A percentile compares a stretch with the other conserved stretches of the same genome.
These are phyloP conservation scores for Gallinago undulata DNA, from an alignment of 2,113 vertebrate genomes.

Conservation along the genomic window DNA sequence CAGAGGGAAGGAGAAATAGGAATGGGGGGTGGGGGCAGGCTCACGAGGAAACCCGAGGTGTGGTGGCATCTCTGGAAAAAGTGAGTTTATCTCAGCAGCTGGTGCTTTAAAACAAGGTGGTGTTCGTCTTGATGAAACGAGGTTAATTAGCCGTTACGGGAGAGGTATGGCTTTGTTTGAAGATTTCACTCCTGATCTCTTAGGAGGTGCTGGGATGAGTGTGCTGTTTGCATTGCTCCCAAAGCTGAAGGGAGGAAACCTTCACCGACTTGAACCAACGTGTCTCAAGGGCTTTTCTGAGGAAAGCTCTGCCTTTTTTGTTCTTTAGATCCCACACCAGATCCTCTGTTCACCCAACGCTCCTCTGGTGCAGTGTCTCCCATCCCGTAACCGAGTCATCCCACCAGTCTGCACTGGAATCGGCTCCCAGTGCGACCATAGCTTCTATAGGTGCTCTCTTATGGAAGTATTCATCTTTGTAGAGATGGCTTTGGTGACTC, in stretches of 20 bases:
- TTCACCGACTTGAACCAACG: neutral
- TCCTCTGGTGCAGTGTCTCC: accelerated
- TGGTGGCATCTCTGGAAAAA: neutral
- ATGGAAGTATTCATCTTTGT: neutral
- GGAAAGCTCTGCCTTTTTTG: neutral
- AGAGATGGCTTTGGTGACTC: neutral
- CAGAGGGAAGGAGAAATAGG: neutral
- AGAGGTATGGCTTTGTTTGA: neutral
- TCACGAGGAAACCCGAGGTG: accelerated
- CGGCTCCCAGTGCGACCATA: accelerated
- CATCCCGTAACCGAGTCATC: neutral
- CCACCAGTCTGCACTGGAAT: neutral
- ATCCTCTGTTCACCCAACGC: neutral
- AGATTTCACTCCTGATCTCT: neutral
- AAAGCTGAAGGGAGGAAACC: neutral
- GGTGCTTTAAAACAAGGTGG: neutral
- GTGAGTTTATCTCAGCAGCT: neutral
- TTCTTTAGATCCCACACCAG: neutral
- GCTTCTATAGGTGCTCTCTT: neutral
- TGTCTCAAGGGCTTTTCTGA: neutral
- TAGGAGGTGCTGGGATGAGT: neutral
- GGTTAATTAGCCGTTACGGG: neutral
- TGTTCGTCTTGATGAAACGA: neutral
- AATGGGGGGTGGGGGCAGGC: neutral
- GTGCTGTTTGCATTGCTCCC: neutral